Evolutionary conservation across 2,888 invertebrate species (phyloP).

Genomic region (Aspidapion aeneum): DNA sequence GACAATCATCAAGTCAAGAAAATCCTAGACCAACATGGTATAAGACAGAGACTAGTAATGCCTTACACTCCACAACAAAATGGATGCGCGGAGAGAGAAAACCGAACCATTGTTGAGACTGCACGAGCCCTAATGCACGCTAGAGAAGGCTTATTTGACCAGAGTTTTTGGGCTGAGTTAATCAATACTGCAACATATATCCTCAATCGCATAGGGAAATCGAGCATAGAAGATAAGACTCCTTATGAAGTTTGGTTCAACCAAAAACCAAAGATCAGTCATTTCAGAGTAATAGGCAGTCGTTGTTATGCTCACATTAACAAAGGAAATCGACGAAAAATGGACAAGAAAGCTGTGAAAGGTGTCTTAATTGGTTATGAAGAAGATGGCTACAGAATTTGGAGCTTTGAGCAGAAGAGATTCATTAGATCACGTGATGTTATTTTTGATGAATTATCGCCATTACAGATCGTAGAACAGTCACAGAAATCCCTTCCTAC

Average conservation of each 20-base stretch:
- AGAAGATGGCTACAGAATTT: not conserved
- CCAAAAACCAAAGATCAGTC: not conserved
- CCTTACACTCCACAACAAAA: no score
- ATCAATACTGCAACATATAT: not conserved
- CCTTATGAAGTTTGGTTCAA: not conserved
- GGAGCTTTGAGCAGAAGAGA: not conserved
- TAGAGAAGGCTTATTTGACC: not conserved
- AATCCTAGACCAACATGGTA: no score
- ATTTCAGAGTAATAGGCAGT: not conserved
- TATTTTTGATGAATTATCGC: not conserved
- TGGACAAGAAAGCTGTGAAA: not conserved
- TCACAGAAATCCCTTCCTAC: no score
- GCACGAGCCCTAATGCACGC: not conserved
- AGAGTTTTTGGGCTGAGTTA: not conserved
- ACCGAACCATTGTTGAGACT: not conserved
- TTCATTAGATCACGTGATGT: no score
- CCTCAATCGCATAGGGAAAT: not conserved
- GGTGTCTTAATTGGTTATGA: not conserved
- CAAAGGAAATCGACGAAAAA: no score
- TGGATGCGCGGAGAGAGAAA: not conserved
- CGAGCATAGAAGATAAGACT: not conserved
- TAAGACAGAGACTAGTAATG: no score
- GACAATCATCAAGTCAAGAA: no score
- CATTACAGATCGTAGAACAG: not conserved
- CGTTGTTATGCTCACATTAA: no score